These are phyloP conservation scores for Chrysina gloriosa DNA, from an alignment of 2,888 invertebrate species.

Conservation along the genomic window DNA sequence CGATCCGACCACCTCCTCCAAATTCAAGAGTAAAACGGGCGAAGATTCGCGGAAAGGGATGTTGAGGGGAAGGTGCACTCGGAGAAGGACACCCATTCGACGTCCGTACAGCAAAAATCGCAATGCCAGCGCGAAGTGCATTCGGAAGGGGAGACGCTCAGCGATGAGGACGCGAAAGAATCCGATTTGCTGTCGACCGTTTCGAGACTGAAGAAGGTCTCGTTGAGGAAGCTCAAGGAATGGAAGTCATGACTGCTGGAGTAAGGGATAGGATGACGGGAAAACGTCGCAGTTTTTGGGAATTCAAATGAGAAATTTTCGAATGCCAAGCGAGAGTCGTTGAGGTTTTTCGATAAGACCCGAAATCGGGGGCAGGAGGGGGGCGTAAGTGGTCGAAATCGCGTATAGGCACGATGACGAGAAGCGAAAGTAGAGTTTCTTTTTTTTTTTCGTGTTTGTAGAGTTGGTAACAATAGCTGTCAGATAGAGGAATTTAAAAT, in stretches of 20 bases:
- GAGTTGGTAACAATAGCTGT: not conserved
- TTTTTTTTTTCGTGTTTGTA: too few relatives aligned
- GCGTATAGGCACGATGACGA: not conserved
- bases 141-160: constrained; percentile 77
- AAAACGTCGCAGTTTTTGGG: too few relatives aligned
- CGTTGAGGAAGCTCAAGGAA: constrained; percentile 80
- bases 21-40: constrained; percentile 59
- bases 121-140: constrained; percentile 73
- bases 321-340: too few relatives aligned
- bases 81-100: constrained; percentile 67
- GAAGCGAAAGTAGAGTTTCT: not conserved
- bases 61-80: constrained; percentile 70
- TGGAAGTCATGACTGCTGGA: constrained; percentile 79
- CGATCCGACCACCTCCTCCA: constrained; percentile 69
- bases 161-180: constrained; percentile 72
- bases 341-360: too few relatives aligned
- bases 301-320: not conserved
- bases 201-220: constrained; percentile 82
- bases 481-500: not conserved
- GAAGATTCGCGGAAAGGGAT: constrained; percentile 66
- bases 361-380: too few relatives aligned
- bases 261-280: constrained; percentile 32
- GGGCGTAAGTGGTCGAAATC: too few relatives aligned
- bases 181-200: constrained; percentile 81
- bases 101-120: constrained; percentile 59